phyloP scores from a whole-genome alignment of 2,888 invertebrate genomes.

The Lasioglossum vierecki region DNA sequence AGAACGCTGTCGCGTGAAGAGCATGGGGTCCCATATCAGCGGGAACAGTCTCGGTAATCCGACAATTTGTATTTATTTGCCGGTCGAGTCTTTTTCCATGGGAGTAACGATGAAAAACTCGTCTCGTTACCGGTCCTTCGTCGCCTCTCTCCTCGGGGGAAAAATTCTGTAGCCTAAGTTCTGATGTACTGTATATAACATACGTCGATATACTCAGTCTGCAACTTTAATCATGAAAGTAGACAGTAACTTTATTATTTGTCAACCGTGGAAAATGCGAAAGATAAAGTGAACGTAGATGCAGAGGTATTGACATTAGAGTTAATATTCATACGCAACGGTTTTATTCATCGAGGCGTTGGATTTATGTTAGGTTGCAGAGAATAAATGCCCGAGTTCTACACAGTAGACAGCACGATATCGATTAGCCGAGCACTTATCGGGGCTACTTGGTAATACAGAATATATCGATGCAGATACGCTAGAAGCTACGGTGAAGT shows the following conservation, averaged over 20 bases:
- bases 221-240: background rate
- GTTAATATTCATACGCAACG: background rate
- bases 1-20: conserved; percentile 74
- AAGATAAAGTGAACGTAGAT: background rate
- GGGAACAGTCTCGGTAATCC: conserved; percentile 81
- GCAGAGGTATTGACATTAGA: background rate
- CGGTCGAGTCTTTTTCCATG: conserved; percentile 72
- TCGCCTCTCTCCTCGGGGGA: conserved; percentile 60
- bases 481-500: conserved; percentile 66
- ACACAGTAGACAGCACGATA: conserved; percentile 36
- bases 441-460: conserved; percentile 50
- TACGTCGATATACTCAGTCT: conserved; percentile 27
- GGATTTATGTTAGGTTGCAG: background rate
- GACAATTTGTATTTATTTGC: conserved; percentile 84
- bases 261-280: background rate
- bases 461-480: conserved; percentile 66
- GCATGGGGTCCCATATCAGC: conserved; percentile 73
- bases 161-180: conserved; percentile 74
- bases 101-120: conserved; percentile 83
- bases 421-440: conserved; percentile 59
- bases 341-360: background rate
- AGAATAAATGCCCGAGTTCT: background rate
- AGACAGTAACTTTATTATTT: background rate
- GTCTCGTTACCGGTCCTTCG: conserved; percentile 68
- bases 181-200: conserved; percentile 41